Conservation (phyloP, 2,888 invertebrate genomes). For the Orchesellides sinensis region DNA sequence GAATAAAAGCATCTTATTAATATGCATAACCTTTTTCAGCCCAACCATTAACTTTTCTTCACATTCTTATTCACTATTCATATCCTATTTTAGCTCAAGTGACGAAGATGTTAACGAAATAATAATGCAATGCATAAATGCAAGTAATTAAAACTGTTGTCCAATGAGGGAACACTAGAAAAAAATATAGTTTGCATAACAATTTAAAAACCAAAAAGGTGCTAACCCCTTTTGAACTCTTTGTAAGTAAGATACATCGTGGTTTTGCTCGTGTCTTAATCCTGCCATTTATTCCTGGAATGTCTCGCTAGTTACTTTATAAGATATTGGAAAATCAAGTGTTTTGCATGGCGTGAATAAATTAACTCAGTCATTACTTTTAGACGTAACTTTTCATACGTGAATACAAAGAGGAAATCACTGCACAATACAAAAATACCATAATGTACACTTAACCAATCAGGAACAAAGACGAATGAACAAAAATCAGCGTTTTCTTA, state of each 20-base stretch:
- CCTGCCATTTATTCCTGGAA: background rate
- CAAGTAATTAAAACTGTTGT: conserved; percentile 27
- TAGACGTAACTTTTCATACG: background rate
- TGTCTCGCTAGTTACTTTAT: too few relatives aligned
- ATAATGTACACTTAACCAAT: conserved; percentile 20
- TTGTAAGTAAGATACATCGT: background rate
- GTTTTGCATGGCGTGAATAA: background rate
- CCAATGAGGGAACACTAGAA: background rate
- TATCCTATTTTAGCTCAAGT: conserved; percentile 1
- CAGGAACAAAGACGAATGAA: conserved; percentile 28
- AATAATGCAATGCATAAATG: conserved; percentile 36
- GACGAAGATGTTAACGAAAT: background rate
- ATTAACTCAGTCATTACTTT: conserved; percentile 3
- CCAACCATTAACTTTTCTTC: conserved; percentile 37
- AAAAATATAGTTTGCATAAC: background rate
- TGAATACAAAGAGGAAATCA: background rate
- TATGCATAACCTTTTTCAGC: conserved; percentile 58
- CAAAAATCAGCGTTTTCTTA: background rate
- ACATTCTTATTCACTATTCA: conserved; percentile 13
- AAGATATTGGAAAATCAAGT: background rate
- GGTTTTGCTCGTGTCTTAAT: too few relatives aligned
- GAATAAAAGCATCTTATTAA: conserved; percentile 42
- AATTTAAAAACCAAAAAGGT: background rate
- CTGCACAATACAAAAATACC: background rate
- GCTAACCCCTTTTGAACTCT: background rate